phyloP scores from a whole-genome alignment of 2,113 vertebrate genomes.

The Gadus chalcogrammus region DNA sequence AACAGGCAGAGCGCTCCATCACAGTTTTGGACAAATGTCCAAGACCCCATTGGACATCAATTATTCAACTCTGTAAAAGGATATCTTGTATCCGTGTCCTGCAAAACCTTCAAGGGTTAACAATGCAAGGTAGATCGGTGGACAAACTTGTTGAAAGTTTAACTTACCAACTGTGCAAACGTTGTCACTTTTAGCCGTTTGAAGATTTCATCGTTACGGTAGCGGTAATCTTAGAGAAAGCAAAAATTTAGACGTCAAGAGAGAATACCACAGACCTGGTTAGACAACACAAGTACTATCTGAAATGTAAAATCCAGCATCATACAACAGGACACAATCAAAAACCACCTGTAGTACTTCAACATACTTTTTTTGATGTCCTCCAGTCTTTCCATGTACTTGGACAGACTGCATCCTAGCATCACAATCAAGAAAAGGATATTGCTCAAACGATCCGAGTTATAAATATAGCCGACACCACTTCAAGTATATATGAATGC shows the following conservation, averaged over 20 bases:
- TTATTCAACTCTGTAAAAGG: too few relatives aligned
- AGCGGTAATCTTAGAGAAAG: conserved; percentile 85
- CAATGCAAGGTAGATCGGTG: too few relatives aligned
- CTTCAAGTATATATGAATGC: too few relatives aligned
- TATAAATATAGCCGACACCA: not conserved
- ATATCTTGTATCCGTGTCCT: too few relatives aligned
- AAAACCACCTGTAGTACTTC: too few relatives aligned
- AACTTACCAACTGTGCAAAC: conserved; percentile 92
- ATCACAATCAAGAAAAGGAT: conserved; percentile 21
- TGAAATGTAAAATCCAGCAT: too few relatives aligned
- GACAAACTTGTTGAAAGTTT: not conserved
- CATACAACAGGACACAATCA: too few relatives aligned
- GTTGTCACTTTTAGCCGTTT: conserved; percentile 93
- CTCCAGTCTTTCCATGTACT: conserved; percentile 88
- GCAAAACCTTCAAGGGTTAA: too few relatives aligned
- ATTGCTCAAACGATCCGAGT: not conserved
- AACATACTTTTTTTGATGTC: conserved; percentile 89
- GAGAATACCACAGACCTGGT: not conserved
- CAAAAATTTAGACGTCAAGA: not conserved
- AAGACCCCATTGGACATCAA: too few relatives aligned
- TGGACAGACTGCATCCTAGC: conserved; percentile 86
- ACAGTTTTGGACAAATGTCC: too few relatives aligned
- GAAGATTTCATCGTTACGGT: conserved; percentile 92
- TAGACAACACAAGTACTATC: not conserved
- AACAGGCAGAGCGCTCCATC: too few relatives aligned